These are phyloP conservation scores for Lordiphosa stackelbergi DNA, from an alignment of 1,140 invertebrate genomes.

Conservation along the genomic window DNA sequence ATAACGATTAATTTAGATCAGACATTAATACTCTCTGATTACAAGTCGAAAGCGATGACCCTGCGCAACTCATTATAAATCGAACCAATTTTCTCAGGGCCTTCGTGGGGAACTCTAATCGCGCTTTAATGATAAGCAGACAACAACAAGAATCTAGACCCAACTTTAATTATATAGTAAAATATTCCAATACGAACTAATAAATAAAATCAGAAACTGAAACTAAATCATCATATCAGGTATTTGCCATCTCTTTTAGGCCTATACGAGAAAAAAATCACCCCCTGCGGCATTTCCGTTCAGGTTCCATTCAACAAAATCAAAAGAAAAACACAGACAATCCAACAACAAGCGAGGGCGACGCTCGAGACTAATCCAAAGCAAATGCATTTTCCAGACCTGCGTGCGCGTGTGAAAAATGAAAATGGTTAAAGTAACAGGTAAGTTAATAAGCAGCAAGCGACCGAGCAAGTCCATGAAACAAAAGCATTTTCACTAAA, in stretches of 20 bases:
- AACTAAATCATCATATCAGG: not conserved
- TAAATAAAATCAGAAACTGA: constrained; percentile 44
- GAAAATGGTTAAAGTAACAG: constrained; percentile 59
- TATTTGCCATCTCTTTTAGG: constrained; percentile 16
- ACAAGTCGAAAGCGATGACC: constrained; percentile 11
- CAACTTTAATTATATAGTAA: constrained; percentile 43
- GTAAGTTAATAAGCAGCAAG: constrained; percentile 65
- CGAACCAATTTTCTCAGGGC: constrained; percentile 36
- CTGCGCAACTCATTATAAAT: constrained; percentile 28
- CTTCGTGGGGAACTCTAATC: constrained; percentile 35
- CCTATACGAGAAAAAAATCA: constrained; percentile 34
- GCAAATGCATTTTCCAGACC: constrained; percentile 59
- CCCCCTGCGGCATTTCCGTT: constrained; percentile 63
- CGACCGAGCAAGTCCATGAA: constrained; percentile 12
- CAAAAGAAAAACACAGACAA: constrained; percentile 7
- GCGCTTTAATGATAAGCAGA: constrained; percentile 56
- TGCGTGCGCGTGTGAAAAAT: constrained; percentile 62
- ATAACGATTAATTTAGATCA: constrained; percentile 25
- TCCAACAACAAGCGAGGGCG: constrained; percentile 28
- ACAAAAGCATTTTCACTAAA: constrained; percentile 66
- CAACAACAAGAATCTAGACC: constrained; percentile 9
- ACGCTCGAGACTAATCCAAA: constrained; percentile 47
- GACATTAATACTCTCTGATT: constrained; percentile 23
- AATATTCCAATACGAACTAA: constrained; percentile 39
- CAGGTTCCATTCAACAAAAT: constrained; percentile 47